Conservation (phyloP, 2,888 invertebrate genomes). For the Lingula anatina region DNA sequence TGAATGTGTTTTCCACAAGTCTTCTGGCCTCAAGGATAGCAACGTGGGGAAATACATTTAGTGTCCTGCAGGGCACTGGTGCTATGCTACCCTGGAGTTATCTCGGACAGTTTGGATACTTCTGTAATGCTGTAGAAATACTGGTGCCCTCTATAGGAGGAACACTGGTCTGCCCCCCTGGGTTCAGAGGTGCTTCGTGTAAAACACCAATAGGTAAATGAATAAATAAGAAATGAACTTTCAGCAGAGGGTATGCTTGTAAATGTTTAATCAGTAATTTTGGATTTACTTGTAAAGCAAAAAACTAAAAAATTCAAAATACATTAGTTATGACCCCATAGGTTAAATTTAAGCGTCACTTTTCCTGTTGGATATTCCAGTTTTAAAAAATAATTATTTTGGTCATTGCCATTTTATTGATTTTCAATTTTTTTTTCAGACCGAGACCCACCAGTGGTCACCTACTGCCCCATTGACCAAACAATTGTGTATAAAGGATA, state of each 20-base stretch:
- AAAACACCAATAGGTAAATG: constrained; percentile 60
- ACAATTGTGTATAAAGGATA: constrained; percentile 13
- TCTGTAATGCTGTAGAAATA: constrained; percentile 12
- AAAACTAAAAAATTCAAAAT: too few species aligned
- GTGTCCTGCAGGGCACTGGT: constrained; percentile 11
- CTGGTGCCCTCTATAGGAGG: constrained; percentile 25
- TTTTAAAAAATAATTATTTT: neutral
- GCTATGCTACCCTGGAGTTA: constrained; percentile 23
- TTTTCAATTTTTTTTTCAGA: constrained; percentile 16
- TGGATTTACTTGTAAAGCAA: too few species aligned
- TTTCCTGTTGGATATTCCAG: neutral
- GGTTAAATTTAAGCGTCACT: too few species aligned
- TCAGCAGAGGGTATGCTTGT: too few species aligned
- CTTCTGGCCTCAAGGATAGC: constrained; percentile 7
- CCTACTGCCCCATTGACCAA: constrained; percentile 23
- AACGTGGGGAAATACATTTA: constrained; percentile 15
- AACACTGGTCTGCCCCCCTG: constrained; percentile 63
- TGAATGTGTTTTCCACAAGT: constrained; percentile 20
- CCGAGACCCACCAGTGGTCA: constrained; percentile 23
- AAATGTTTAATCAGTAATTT: too few species aligned
- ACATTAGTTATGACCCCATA: too few species aligned
- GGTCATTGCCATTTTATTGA: neutral
- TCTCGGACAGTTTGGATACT: constrained; percentile 17
- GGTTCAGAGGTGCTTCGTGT: constrained; percentile 81
- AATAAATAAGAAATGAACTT: too few species aligned